Evolutionary conservation across 2,113 vertebrate genomes (phyloP).

Genomic region (Ammodytes marinus): DNA sequence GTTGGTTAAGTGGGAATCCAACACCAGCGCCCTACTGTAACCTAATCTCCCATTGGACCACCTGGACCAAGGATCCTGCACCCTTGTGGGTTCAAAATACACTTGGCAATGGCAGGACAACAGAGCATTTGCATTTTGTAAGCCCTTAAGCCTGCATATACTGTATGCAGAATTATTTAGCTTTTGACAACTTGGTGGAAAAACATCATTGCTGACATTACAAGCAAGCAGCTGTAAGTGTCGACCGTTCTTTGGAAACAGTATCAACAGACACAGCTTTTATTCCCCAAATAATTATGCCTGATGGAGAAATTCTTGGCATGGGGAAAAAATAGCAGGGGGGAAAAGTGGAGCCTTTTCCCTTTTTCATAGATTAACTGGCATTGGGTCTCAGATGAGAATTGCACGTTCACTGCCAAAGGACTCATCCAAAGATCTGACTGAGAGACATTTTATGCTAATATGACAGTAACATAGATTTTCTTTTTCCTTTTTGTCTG

Average conservation of each 20-base stretch:
- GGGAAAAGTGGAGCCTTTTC: conserved; percentile 20
- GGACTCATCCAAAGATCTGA: conserved; percentile 42
- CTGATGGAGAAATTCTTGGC: conserved; percentile 38
- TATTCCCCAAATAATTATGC: neutral
- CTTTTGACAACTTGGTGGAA: neutral
- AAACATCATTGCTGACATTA: conserved; percentile 14
- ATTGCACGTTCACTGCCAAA: conserved; percentile 49
- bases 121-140: conserved; percentile 31
- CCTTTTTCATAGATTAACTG: conserved; percentile 39
- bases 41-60: conserved; percentile 71
- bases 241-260: neutral
- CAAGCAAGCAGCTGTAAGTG: conserved; percentile 5
- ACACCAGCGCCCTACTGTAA: conserved; percentile 70
- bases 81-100: conserved; percentile 39
- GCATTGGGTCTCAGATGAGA: conserved; percentile 60
- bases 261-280: conserved; percentile 3
- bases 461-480: conserved; percentile 34
- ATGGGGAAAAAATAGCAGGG: conserved; percentile 13
- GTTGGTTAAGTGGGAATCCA: conserved; percentile 78
- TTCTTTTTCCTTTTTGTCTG: neutral
- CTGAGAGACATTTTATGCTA: conserved; percentile 37
- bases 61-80: conserved; percentile 60
- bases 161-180: conserved; percentile 6
- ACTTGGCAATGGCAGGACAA: conserved; percentile 40
- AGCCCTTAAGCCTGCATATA: neutral